Evolutionary conservation across 2,797 vertebrate genomes (phyloP), one percentile per base, ranked within the genome.

Genomic region (Chlorospingus semifuscus): DNA sequence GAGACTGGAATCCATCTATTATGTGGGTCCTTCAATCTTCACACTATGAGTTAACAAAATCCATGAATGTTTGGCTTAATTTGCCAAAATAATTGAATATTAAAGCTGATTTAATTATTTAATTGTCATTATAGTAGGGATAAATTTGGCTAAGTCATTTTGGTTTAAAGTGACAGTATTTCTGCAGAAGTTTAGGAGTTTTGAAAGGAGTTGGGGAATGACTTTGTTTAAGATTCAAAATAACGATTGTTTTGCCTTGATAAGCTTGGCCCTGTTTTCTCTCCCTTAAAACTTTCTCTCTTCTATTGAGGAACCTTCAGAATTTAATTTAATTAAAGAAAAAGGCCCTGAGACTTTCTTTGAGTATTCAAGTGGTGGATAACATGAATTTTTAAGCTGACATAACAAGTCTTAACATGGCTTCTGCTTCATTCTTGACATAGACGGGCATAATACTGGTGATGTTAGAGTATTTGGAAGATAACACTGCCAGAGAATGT

Each of bases 361-460:
- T 86, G 78, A 83, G 82, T 94, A 86, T 90, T 87, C 65, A 60
- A 79, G 41, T 75, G 46, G 61, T 70, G 47, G 55, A 94, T 83
- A 83, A 88, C 41, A 78, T 60, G 91, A 89, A 66, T 91, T 91
- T 95, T 89, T 91, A 93, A 92, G 87, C 71, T 92, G 89, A 91
- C 69, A 90, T 76, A 90, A 78, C 89, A 78, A 93, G 69, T 83
- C 79, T 92, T 93, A 91, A 81, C 81, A 39, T 86, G 87, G 69
- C 82, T 95, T 92, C 65, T 69, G 79, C 83, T 94, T 96, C 72
- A 63, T 97, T 94, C 76, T 55, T 92, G 89, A 91, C 87, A 88
- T 93, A 93, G 87, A 60, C 0, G 0, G 76, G 63, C 66, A 53
- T 91, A 91, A 69, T 91, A 63, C 84, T 78, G 87, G 85, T 12